Percentiles rank a stretch among this genome's conserved stretches.
phyloP scores from a whole-genome alignment of 2,797 vertebrate genomes.

The Cyclopterus lumpus region DNA sequence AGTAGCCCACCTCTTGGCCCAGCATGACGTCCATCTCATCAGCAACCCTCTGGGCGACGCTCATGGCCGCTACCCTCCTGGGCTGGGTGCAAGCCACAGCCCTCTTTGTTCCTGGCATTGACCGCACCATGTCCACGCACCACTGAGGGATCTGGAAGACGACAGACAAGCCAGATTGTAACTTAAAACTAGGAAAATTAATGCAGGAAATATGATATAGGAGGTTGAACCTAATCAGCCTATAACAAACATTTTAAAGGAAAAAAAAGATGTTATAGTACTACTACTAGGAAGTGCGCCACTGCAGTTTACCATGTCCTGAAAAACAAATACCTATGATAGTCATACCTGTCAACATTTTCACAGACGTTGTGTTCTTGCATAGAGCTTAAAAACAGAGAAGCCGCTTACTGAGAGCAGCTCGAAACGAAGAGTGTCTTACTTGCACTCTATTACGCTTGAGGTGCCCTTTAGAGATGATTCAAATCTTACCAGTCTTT shows the following conservation, averaged over 20 bases:
- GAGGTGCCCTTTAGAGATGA: conserved; percentile 34
- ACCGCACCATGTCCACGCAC: conserved; percentile 95
- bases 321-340: background rate
- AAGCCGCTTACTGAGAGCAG: conserved; percentile 15
- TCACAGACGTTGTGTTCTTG: background rate
- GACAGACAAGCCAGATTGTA: background rate
- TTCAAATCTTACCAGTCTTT: conserved; percentile 42
- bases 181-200: background rate
- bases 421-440: conserved; percentile 19
- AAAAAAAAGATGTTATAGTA: background rate
- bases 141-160: conserved; percentile 92
- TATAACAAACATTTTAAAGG: background rate
- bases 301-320: background rate
- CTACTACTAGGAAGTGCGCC: background rate
- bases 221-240: background rate
- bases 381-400: conserved; percentile 17
- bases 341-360: conserved; percentile 14
- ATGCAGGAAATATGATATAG: background rate
- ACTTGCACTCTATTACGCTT: conserved; percentile 48
- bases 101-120: conserved; percentile 88
- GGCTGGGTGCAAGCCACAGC: conserved; percentile 97
- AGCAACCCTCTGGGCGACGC: conserved; percentile 95
- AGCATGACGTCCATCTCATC: conserved; percentile 98
- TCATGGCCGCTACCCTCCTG: conserved; percentile 95
- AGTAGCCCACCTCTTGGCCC: conserved; percentile 97